phyloP scores from a whole-genome alignment of 2,113 vertebrate genomes.

The Pseudopodoces humilis region DNA sequence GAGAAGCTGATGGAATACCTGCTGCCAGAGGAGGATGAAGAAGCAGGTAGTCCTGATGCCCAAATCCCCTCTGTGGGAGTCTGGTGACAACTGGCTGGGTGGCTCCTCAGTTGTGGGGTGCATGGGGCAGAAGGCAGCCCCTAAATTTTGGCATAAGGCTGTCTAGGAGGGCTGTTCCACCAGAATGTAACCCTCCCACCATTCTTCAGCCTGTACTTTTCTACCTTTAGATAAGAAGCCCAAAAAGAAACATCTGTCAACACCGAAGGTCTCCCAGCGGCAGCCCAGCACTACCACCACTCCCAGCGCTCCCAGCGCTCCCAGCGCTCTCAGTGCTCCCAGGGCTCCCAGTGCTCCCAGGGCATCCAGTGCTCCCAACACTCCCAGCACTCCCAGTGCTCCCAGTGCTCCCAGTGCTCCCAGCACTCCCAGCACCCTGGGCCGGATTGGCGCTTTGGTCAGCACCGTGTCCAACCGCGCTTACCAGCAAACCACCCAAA shows the following conservation, averaged over 20 bases:
- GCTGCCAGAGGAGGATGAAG: slow-evolving; percentile 63
- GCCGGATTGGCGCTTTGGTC: slow-evolving; percentile 63
- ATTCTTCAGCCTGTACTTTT: background rate
- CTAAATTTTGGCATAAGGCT: background rate
- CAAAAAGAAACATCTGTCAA: background rate
- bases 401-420: background rate
- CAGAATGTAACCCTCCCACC: background rate
- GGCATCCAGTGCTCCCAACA: background rate
- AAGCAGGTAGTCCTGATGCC: slow-evolving; percentile 66
- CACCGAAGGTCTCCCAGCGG: background rate
- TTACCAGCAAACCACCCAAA: slow-evolving; percentile 66
- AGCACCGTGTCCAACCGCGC: slow-evolving; percentile 51
- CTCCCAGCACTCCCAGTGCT: background rate
- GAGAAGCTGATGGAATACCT: slow-evolving; percentile 76
- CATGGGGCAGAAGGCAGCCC: background rate
- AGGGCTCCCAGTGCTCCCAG: background rate
- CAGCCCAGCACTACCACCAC: background rate
- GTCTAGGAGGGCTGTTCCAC: background rate
- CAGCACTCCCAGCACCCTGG: slow-evolving; percentile 20
- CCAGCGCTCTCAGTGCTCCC: fast-evolving
- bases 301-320: background rate
- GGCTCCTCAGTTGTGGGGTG: background rate
- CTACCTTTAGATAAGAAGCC: slow-evolving; percentile 14
- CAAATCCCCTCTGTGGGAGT: background rate
- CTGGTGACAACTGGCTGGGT: background rate